Evolutionary conservation across 1,140 invertebrate species (phyloP).

Genomic region (Pogonomyrmex barbatus): DNA sequence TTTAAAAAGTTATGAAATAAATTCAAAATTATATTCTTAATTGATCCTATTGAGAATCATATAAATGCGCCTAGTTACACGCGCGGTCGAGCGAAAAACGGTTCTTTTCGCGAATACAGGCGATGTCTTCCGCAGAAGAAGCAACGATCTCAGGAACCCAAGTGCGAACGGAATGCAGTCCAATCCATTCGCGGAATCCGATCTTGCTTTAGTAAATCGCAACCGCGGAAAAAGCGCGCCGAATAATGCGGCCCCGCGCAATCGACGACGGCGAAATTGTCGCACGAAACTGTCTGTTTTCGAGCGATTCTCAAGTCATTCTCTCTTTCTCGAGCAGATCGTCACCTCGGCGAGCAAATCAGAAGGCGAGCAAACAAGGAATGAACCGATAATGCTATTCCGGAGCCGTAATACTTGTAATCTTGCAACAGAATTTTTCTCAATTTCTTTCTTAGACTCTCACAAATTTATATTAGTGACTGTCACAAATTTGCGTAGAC

Average conservation of each 20-base stretch:
- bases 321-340: not conserved
- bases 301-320: constrained; percentile 52
- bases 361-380: constrained; percentile 2
- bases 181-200: constrained; percentile 85
- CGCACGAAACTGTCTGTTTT: constrained; percentile 73
- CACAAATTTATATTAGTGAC: constrained; percentile 43
- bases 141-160: constrained; percentile 79
- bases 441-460: not conserved
- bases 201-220: constrained; percentile 82
- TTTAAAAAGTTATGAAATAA: not conserved
- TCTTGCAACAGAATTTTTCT: constrained; percentile 15
- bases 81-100: constrained; percentile 30
- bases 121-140: constrained; percentile 75
- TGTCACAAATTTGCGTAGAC: constrained; percentile 8
- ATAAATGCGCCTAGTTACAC: constrained; percentile 52
- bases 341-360: constrained; percentile 32
- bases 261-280: constrained; percentile 77
- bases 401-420: constrained; percentile 7
- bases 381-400: constrained; percentile 65
- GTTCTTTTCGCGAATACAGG: constrained; percentile 36
- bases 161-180: constrained; percentile 86
- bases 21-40: constrained; percentile 33
- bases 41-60: constrained; percentile 6
- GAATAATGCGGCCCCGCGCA: constrained; percentile 77
- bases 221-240: constrained; percentile 82